Base-by-base conservation (phyloP, 2,113 vertebrate genomes). In the Poecilia latipinna region DNA sequence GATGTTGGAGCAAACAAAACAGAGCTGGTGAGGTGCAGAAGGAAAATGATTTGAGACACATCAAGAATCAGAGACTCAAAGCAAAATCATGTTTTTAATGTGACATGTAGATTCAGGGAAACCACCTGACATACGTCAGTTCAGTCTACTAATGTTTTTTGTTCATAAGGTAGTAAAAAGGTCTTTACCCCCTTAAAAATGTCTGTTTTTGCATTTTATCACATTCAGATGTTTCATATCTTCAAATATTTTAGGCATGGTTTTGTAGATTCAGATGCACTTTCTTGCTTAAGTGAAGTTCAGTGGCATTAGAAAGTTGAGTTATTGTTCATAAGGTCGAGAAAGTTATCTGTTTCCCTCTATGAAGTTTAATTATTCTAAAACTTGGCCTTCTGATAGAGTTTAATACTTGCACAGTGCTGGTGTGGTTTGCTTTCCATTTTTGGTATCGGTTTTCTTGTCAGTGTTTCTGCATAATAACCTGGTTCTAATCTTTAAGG, bases 1-100 rank as follows among this genome's bases (percentile, higher is more conserved):
- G 77, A 80, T 82, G 75, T 84, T 89, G 39, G 80, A 82, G 88
- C 84, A 86, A 89, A 82, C 85, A 65, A 75, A 83, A 87, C 82
- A 68, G 78, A 85, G 70, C 62, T 71, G 80, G 80, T 69, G 82
- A 82, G 80, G 35, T 28, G 72, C 78, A 75, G 73, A 82, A 70
- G 68, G 72, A 61, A 22, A 63, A 33, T 7, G 72, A 33, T 79
- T 78, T 83, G 62, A 79, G 8, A 76, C 28, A 54, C 63, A 72
- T 24, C 32, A 22, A 65, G 73, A 39, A 74, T 54, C n/a, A 79
- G 5, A 70, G 61, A 31, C 68, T 61, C n/a, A 10, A 65, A 13
- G 62, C 70, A 66, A 68, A 70, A 63, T 70, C 61, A 42, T 63
- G 10, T 15, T 8, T 65, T 4, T 39, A 24, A 42, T 26, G 24